Evolutionary conservation across 2,888 invertebrate genomes (phyloP), one percentile per base, ranked within the genome.

Genomic region (Campaea margaritaria): DNA sequence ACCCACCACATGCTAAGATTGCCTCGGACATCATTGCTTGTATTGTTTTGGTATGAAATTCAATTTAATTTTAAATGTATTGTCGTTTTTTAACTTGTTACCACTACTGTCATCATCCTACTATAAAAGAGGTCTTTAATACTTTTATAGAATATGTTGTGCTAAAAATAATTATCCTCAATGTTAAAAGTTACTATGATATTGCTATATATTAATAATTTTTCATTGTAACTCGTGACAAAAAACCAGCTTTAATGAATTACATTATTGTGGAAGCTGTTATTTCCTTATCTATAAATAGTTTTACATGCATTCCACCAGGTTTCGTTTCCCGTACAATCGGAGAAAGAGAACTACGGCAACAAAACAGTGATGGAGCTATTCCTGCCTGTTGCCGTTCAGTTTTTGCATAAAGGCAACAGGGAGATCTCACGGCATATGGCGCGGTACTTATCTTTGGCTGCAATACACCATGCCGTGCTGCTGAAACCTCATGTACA

Each of bases 1-100:
- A 98, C 89, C 97, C 98, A 38, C 98, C 98, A 0, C 98, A 99
- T 93, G 97, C 98, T 46, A 99, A 99, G 91, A 98, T 99, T 78
- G 98, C 98, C 15, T 97, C 97, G 45, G 99, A 99, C 91, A 95
- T 99, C 66, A 96, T 99, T 79, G 97, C 98, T 70, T 98, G 97
- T 87, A 96, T 99, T 85, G 98, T 99, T 90, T 92, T 98, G 94
- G 98, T 97, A 86, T 93, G 94, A 58, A 64, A 59, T 27, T 0
- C 13, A 42, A 16, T 5, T 5, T 11, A 7, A 42, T 1, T 11
- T 21, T 5, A 43, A 43, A 11, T 16, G 11, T 12, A n/a, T 10
- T 9, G 10, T 7, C 8, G 4, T 9, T 10, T 31, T 31, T 31
- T 21, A 21, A 31, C 1, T 31, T 9, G 8, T 9, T 9, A 10